A percentile compares a stretch with the other conserved stretches of the same genome.
phyloP scores from a whole-genome alignment of 2,888 invertebrate genomes.

The Tetheella fluctuosa region DNA sequence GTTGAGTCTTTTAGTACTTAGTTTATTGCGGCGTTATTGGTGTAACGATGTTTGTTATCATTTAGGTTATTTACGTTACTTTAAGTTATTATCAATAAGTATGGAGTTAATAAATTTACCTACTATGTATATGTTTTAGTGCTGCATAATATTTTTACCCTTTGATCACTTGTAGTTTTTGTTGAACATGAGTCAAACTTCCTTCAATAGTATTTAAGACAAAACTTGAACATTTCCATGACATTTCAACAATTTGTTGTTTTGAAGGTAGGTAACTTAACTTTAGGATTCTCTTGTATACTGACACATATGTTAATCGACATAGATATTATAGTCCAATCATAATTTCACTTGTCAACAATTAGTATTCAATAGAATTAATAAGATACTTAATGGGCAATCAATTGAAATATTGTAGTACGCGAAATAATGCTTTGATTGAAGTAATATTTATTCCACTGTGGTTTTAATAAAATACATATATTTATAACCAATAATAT shows the following conservation, averaged over 20 bases:
- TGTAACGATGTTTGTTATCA: slow-evolving; percentile 54
- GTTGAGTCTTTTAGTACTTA: slow-evolving; percentile 70
- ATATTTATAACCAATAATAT: slow-evolving; percentile 29
- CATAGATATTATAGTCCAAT: no score
- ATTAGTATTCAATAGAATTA: background rate
- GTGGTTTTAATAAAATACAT: slow-evolving; percentile 48
- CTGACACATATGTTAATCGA: background rate
- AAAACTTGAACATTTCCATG: background rate
- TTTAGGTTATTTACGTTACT: slow-evolving; percentile 51
- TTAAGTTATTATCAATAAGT: slow-evolving; percentile 25
- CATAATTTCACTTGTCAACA: no score
- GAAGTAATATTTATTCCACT: slow-evolving; percentile 40
- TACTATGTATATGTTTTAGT: slow-evolving; percentile 14
- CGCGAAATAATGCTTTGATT: slow-evolving; percentile 18
- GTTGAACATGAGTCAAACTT: background rate
- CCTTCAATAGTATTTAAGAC: background rate
- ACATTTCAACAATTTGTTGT: background rate
- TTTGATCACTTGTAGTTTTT: background rate
- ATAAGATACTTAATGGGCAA: background rate
- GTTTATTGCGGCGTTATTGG: slow-evolving; percentile 60
- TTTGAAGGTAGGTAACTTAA: background rate
- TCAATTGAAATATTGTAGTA: slow-evolving; percentile 21
- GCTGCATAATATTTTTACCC: slow-evolving; percentile 19
- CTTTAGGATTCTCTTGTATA: background rate
- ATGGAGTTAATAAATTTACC: background rate